Evolutionary conservation across 2,797 vertebrate species (phyloP).

Genomic region (Pristis pectinata): DNA sequence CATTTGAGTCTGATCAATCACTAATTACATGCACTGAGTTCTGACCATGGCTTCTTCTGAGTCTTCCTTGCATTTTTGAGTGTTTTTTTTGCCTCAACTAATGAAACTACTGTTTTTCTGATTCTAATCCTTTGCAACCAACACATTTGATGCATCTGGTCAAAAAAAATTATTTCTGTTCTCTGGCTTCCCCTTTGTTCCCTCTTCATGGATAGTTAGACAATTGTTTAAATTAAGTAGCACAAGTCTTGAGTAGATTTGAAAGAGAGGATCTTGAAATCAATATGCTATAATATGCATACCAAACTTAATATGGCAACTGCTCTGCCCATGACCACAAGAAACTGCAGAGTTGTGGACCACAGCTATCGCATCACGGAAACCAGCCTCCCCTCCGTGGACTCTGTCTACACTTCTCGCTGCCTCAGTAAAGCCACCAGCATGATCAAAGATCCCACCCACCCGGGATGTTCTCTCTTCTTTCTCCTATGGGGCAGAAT

Average conservation of each 20-base stretch:
- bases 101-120: neutral
- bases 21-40: neutral
- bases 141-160: neutral
- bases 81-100: neutral
- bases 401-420: no score
- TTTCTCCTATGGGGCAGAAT: no score
- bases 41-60: neutral
- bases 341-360: no score
- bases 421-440: no score
- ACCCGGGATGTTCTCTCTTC: no score
- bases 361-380: no score
- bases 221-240: no score
- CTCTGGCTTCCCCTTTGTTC: neutral
- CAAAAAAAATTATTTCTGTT: neutral
- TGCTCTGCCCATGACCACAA: no score
- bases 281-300: neutral
- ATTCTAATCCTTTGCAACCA: neutral
- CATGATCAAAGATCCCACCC: no score
- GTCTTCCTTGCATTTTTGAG: neutral
- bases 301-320: no score
- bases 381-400: no score
- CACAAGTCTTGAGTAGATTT: neutral
- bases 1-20: neutral
- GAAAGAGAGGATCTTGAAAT: neutral
- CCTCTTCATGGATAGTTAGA: neutral